Conservation (phyloP, 2,888 invertebrate genomes). For the Clostera curtula region DNA sequence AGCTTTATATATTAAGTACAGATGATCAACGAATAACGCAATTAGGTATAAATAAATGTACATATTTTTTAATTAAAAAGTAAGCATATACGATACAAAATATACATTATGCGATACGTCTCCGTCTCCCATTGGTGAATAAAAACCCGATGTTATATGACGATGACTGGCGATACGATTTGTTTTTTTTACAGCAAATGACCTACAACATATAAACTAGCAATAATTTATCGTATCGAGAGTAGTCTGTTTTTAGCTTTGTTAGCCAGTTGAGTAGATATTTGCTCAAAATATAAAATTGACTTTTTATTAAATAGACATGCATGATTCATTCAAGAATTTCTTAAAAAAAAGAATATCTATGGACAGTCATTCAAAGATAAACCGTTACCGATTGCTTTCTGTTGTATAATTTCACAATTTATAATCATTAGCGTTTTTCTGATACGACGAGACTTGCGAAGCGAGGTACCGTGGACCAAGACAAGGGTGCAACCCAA, state of each 20-base stretch:
- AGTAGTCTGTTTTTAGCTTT: no score
- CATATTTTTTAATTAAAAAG: slow-evolving; percentile 46
- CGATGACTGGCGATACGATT: no score
- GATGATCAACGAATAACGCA: slow-evolving; percentile 37
- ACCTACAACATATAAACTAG: no score
- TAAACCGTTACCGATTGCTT: slow-evolving; percentile 41
- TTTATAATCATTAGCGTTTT: slow-evolving; percentile 67
- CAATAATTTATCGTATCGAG: no score
- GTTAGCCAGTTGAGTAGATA: not conserved
- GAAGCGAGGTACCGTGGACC: slow-evolving; percentile 20
- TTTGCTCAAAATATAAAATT: slow-evolving; percentile 3
- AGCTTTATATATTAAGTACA: no score
- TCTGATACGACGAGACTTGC: slow-evolving; percentile 39
- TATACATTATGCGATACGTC: slow-evolving; percentile 54
- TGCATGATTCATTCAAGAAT: no score
- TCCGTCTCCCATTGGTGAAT: no score
- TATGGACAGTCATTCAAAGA: slow-evolving; percentile 31
- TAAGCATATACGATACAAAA: slow-evolving; percentile 44
- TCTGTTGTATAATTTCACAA: slow-evolving; percentile 59
- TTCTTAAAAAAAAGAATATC: slow-evolving; percentile 21
- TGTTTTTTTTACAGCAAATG: no score
- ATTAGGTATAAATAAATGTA: slow-evolving; percentile 46
- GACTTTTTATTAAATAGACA: slow-evolving; percentile 7
- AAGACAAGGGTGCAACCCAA: slow-evolving; percentile 49
- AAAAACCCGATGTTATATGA: no score